Base-by-base conservation (phyloP, 1,140 invertebrate genomes). In the Magallana angulata region DNA sequence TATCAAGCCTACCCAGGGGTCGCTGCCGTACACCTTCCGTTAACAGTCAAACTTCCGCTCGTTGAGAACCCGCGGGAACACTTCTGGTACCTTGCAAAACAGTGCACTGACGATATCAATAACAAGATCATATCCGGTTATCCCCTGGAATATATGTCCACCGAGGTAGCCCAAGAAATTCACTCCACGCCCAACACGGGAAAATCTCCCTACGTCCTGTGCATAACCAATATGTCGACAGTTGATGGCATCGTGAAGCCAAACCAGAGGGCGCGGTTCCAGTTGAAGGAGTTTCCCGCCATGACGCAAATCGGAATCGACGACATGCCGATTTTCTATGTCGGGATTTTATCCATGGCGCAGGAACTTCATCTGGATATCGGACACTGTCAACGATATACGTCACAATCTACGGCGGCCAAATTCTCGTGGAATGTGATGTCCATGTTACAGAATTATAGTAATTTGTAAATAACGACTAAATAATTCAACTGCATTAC, bases 321-420 rank as follows among this genome's bases (percentile, higher is more conserved):
- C n/a, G 86, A 87, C 48, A 87, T 87, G 86, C 86, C 86, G 18
- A 87, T 87, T 11, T 87, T 87, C 16, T 87, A 82, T 58, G 76
- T 87, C 7, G 82, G 82, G 59, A 60, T 84, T n/a, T 76, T 76
- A 57, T 82, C 86, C 1, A 60, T 87, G 11, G 57, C 24, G 16
- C 68, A 84, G 24, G 62, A 84, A 58, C 56, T 87, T 48, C 80
- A 87, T 60, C 16, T 87, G 11, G 82, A 84, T 56, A 48, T 87
- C 36, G 86, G 82, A 24, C 80, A 87, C 48, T 87, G 86, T 59
- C n/a, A 82, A 14, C 30, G 82, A 12, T 87, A 87, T 68, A 87
- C 86, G 7, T 87, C 86, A 82, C 18, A 62, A n/a, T 56, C 64
- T 6, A 87, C 86, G 9, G 86, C 86, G 8, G 48, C 86, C 64